Conservation (phyloP, 2,888 invertebrate species). For the Lasioglossum pauxillum region DNA sequence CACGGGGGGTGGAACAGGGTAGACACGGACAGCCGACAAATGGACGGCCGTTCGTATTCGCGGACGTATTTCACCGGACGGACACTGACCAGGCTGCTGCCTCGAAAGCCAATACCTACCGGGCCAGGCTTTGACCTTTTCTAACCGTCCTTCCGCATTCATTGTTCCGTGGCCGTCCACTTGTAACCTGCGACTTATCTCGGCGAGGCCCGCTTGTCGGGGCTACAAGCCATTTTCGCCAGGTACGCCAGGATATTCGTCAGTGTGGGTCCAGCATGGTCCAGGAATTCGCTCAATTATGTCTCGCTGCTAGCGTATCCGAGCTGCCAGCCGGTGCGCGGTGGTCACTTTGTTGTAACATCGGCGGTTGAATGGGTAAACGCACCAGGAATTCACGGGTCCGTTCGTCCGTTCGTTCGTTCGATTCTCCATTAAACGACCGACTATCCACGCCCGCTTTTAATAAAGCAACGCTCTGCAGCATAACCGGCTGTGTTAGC, state of each 20-base stretch:
- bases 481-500: conserved; percentile 2
- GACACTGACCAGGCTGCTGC: conserved; percentile 73
- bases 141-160: conserved; percentile 62
- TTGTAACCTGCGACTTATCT: conserved; percentile 60
- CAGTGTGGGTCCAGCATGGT: background rate
- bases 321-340: background rate
- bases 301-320: background rate
- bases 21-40: conserved; percentile 79
- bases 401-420: background rate
- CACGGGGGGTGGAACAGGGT: conserved; percentile 45
- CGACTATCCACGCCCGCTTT: background rate
- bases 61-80: conserved; percentile 77
- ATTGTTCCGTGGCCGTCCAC: conserved; percentile 61
- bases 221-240: conserved; percentile 32
- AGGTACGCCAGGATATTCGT: conserved; percentile 26
- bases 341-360: background rate
- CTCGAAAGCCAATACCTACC: conserved; percentile 66
- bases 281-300: conserved; percentile 30
- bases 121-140: conserved; percentile 62
- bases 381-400: background rate
- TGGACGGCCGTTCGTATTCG: conserved; percentile 79
- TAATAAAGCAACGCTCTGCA: conserved; percentile 5
- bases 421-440: background rate
- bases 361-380: background rate
- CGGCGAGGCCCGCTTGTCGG: conserved; percentile 21